phyloP scores from a whole-genome alignment of 1,140 invertebrate genomes.

The Zophobas morio region DNA sequence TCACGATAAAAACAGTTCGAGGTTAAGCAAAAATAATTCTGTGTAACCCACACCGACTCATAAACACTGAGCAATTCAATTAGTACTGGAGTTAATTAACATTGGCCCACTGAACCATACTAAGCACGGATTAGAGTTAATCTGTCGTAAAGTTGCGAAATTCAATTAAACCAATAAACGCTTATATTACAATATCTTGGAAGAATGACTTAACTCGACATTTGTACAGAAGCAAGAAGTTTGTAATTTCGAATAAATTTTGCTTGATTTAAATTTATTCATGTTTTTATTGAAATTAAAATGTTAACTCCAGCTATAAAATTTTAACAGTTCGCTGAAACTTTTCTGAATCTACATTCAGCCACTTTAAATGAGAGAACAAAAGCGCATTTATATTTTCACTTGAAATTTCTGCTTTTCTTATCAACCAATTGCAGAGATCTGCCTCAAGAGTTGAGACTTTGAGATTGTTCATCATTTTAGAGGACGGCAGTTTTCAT shows the following conservation, averaged over 20 bases:
- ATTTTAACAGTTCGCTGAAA: conserved; percentile 9
- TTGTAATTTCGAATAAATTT: not conserved
- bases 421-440: conserved; percentile 11
- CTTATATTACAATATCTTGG: conserved; percentile 39
- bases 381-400: not conserved
- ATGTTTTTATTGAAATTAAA: conserved; percentile 17
- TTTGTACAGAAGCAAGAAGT: conserved; percentile 4
- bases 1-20: not conserved
- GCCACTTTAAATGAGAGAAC: not conserved
- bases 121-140: conserved; percentile 41
- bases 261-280: not conserved
- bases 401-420: not conserved
- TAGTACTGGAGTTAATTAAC: conserved; percentile 40
- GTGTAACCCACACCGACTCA: conserved; percentile 6
- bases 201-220: conserved; percentile 18
- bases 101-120: conserved; percentile 35
- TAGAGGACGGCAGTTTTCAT: conserved; percentile 8
- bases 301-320: not conserved
- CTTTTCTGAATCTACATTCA: conserved; percentile 17
- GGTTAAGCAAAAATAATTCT: conserved; percentile 29
- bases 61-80: conserved; percentile 25
- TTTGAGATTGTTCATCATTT: conserved; percentile 31
- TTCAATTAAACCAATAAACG: conserved; percentile 43
- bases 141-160: conserved; percentile 39
- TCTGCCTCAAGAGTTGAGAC: not conserved